These are phyloP conservation scores for Drosophila nannoptera DNA, from an alignment of 1,140 invertebrate species.

Conservation along the genomic window DNA sequence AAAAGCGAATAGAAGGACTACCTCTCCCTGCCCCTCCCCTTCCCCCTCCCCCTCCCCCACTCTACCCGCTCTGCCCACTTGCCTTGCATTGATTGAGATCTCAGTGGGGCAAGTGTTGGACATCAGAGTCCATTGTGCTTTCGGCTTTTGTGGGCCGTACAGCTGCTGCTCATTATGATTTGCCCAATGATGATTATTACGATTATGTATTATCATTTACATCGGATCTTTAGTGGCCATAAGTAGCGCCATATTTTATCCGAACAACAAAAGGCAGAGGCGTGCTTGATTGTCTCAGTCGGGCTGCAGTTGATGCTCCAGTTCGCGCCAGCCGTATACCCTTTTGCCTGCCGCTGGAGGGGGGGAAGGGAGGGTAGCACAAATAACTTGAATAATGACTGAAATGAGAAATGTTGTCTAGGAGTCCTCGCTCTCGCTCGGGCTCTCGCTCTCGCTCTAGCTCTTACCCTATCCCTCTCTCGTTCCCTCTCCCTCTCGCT, in stretches of 20 bases:
- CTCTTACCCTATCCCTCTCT: too few species aligned
- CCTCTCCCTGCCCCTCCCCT: too few species aligned
- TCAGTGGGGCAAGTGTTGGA: too few species aligned
- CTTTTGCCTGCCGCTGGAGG: slow-evolving; percentile 4
- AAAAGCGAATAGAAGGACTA: too few species aligned
- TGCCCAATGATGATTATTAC: slow-evolving; percentile 24
- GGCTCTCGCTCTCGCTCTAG: too few species aligned
- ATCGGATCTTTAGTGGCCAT: slow-evolving; percentile 54
- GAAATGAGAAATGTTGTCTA: slow-evolving; percentile 2
- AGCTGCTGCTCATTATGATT: slow-evolving; percentile 14
- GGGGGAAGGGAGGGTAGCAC: not conserved
- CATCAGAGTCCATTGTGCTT: too few species aligned
- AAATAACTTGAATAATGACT: slow-evolving; percentile 55
- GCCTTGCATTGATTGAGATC: too few species aligned
- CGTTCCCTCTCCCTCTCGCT: too few species aligned
- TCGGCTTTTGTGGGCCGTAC: slow-evolving; percentile 13
- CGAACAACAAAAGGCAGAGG: slow-evolving; percentile 33
- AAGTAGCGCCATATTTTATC: slow-evolving; percentile 60
- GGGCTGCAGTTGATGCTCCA: slow-evolving; percentile 44
- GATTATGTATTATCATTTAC: slow-evolving; percentile 50
- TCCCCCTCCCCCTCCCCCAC: too few species aligned
- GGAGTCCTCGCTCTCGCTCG: too few species aligned
- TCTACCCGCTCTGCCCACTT: too few species aligned
- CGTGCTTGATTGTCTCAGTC: slow-evolving; percentile 38
- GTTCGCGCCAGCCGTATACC: slow-evolving; percentile 21